Evolutionary conservation across 2,888 invertebrate genomes (phyloP), one percentile per base, ranked within the genome.

Genomic region (Cephus nigrinus): DNA sequence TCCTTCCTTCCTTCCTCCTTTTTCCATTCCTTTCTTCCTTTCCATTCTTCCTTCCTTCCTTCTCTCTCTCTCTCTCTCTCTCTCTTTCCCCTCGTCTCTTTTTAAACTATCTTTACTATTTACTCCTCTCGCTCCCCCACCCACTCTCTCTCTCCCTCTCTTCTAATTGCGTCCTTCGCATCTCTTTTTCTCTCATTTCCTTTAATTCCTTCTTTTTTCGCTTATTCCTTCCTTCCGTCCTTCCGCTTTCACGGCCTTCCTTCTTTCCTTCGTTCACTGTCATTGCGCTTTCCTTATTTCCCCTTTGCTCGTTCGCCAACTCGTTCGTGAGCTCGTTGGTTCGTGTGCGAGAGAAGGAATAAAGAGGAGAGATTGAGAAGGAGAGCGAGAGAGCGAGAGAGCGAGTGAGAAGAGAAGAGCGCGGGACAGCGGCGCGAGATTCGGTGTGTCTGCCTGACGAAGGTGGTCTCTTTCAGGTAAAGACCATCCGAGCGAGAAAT

Each of bases 401-500:
- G 30, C 30, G 30, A 30, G 30, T 12, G 73, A 76, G 72, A 80
- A 78, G 82, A 78, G 82, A 81, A 80, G 72, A 75, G 75, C 79
- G 68, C 75, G 77, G 78, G 77, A 75, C 80, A 75, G 74, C 69
- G 74, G 82, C 71, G 80, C 75, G 71, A 31, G 71, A 40, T 40
- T 15, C 1, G 40, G 15, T 15, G 11, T 30, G 11, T n/a, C 80
- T 78, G 78, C 76, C 80, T 76, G 78, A 73, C 76, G 78, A 68
- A 73, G 68, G 69, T 75, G 40, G 73, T 68, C 68, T 30, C n/a
- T 30, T 69, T 32, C 69, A 69, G 69, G 69, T 69, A 69, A 69
- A 69, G 69, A 75, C 76, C 76, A 40, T 71, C 23, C 77, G 34
- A 69, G 75, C 68, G 79, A 83, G 82, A 85, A 85, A 85, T 84